Percentiles rank a stretch among this genome's conserved stretches.
Evolutionary conservation across 2,113 vertebrate species (phyloP).

Genomic region (Stegostoma tigrinum): DNA sequence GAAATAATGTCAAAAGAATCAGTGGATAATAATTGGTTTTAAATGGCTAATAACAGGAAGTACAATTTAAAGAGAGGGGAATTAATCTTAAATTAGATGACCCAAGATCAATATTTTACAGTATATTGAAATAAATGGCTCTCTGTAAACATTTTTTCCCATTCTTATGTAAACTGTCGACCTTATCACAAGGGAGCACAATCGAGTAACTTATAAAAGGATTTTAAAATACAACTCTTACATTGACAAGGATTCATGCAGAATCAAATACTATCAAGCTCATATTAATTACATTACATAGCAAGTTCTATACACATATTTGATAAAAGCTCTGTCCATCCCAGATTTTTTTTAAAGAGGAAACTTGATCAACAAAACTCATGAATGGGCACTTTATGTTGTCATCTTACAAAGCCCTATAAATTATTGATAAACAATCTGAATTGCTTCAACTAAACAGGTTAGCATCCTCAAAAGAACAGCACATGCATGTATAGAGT

Average conservation of each 20-base stretch:
- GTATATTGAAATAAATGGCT: not conserved
- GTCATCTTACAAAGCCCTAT: not conserved
- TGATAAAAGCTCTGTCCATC: not conserved
- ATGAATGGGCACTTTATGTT: not conserved
- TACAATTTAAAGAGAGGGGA: not conserved
- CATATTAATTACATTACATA: not conserved
- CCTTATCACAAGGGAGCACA: not conserved
- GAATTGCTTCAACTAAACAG: not conserved
- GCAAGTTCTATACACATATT: not conserved
- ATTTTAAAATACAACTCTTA: not conserved
- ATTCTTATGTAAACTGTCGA: not conserved
- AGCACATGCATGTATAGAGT: too few relatives aligned
- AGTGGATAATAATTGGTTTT: not conserved
- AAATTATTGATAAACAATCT: not conserved
- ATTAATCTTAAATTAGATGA: not conserved
- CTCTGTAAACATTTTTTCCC: not conserved
- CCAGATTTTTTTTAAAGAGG: not conserved
- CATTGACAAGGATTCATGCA: not conserved
- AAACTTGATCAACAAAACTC: not conserved
- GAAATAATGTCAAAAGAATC: not conserved
- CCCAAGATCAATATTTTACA: not conserved
- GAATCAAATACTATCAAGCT: not conserved
- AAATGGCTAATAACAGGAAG: not conserved
- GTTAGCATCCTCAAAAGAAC: not conserved
- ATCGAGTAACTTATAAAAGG: not conserved